phyloP scores from a whole-genome alignment of 1,140 invertebrate species.

The Pogonus chalceus region DNA sequence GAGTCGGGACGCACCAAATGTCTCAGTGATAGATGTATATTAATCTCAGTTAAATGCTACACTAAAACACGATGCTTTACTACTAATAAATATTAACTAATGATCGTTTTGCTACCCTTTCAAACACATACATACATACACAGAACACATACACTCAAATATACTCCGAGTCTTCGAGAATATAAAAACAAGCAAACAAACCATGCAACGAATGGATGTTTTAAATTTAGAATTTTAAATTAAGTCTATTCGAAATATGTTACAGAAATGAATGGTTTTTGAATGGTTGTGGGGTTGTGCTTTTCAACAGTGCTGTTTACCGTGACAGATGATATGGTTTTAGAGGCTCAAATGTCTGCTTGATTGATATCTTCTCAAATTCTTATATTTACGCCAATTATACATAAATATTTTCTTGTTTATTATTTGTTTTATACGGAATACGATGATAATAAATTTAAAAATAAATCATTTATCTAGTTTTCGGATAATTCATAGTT shows the following conservation, averaged over 20 bases:
- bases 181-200: neutral
- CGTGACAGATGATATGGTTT: neutral
- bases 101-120: conserved; percentile 32
- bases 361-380: no score
- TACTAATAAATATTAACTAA: conserved; percentile 33
- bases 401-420: no score
- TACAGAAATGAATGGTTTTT: neutral
- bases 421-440: no score
- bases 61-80: neutral
- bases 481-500: no score
- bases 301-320: neutral
- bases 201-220: neutral
- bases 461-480: no score
- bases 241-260: neutral
- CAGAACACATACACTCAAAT: neutral
- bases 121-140: conserved; percentile 27
- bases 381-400: no score
- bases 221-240: neutral
- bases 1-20: conserved; percentile 13
- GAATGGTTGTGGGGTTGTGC: neutral
- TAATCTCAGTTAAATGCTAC: conserved; percentile 28
- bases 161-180: neutral
- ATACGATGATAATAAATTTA: no score
- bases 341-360: no score
- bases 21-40: conserved; percentile 31